Evolutionary conservation across 2,113 vertebrate genomes (phyloP).

Genomic region (Symphodus melops): DNA sequence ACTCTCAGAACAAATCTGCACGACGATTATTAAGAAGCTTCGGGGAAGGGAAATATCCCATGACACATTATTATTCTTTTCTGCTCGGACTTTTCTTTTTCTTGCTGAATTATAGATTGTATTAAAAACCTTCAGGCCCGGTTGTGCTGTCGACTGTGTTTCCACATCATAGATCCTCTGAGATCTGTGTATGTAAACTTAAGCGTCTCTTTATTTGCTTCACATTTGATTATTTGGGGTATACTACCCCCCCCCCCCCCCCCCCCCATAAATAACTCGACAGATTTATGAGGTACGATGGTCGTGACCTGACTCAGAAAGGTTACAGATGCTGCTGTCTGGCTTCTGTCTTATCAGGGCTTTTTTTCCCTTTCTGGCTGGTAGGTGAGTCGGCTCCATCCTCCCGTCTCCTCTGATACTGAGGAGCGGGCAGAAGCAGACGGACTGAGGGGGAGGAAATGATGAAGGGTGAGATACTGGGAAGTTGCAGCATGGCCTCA

Average conservation of each 20-base stretch:
- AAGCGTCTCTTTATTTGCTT: background rate
- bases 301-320: conserved; percentile 6
- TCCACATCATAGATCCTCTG: too few species aligned
- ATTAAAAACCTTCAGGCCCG: too few species aligned
- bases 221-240: background rate
- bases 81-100: too few species aligned
- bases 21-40: too few species aligned
- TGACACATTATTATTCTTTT: too few species aligned
- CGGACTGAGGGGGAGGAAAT: conserved; percentile 57
- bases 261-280: background rate
- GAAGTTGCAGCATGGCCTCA: conserved; percentile 53
- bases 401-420: conserved; percentile 46
- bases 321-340: conserved; percentile 50
- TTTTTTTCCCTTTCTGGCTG: conserved; percentile 42
- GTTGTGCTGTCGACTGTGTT: too few species aligned
- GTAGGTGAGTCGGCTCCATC: conserved; percentile 54
- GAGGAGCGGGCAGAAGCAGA: conserved; percentile 39
- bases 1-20: background rate
- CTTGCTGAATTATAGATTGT: too few species aligned
- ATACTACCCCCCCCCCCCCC: background rate
- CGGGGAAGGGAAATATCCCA: too few species aligned
- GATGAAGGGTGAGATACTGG: conserved; percentile 62
- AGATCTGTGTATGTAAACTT: background rate
- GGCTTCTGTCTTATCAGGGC: conserved; percentile 59
- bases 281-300: conserved; percentile 32